These are phyloP conservation scores for Trogon surrucura DNA, from an alignment of 2,113 vertebrate species.

Conservation along the genomic window DNA sequence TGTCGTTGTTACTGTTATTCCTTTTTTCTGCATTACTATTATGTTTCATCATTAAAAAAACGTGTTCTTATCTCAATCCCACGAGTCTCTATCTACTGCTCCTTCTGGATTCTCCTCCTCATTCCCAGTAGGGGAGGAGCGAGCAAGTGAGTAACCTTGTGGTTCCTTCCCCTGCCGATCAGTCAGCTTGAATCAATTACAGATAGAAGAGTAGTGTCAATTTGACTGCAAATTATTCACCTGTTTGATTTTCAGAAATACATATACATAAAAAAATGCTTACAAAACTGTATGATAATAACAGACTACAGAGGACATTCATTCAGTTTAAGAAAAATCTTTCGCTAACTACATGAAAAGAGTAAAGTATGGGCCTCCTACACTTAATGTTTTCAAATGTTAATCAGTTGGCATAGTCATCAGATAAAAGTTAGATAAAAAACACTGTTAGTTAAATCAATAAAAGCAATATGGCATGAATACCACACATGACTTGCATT, in stretches of 20 bases:
- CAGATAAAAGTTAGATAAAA: background rate
- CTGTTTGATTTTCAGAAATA: background rate
- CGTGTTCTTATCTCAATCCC: too few species aligned
- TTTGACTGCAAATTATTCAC: background rate
- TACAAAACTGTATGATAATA: background rate
- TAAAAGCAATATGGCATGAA: background rate
- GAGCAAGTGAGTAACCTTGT: too few species aligned
- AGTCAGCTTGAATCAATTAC: too few species aligned
- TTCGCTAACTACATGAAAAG: background rate
- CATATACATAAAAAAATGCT: background rate
- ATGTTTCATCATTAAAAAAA: too few species aligned
- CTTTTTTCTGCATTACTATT: too few species aligned
- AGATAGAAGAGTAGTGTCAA: background rate
- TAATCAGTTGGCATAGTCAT: background rate
- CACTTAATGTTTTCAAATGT: background rate
- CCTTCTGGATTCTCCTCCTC: too few species aligned
- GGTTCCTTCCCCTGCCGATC: too few species aligned
- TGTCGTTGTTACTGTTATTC: too few species aligned
- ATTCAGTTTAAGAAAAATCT: background rate
- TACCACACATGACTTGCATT: accelerated
- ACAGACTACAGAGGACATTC: background rate
- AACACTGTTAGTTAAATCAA: background rate
- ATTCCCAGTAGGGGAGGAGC: too few species aligned
- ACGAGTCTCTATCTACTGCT: too few species aligned
- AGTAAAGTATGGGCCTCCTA: background rate